Evolutionary conservation across 2,888 invertebrate species (phyloP), one percentile per base, ranked within the genome.

Genomic region (Vesta saturnalis): DNA sequence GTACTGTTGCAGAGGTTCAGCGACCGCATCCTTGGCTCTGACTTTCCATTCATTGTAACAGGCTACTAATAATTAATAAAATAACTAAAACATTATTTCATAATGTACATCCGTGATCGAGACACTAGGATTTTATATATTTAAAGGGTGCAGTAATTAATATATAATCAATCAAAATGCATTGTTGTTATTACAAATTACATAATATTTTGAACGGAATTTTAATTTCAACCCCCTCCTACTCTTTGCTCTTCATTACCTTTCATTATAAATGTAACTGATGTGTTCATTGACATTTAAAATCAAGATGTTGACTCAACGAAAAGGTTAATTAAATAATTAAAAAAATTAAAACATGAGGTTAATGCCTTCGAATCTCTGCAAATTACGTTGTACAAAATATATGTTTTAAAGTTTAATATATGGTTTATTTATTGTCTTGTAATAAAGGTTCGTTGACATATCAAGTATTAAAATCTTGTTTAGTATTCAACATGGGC

Each of bases 21-120:
- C 79, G 81, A 82, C 82, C 83, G 77, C 81, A 82, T 81, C 82
- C 83, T 82, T 82, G 83, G 82, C 82, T 83, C 80, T 82, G 82
- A 82, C 82, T 82, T 82, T 82, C 81, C 81, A 81, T 81, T 81
- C 80, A 80, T 79, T 74, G 75, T 70, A 46, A 15, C 61, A 43
- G 52, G 54, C 62, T 60, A 66, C 8, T 39, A 39, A 49, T 61
- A 21, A 58, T 58, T 56, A 59, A 52, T 52, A 15, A 22, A 35
- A 21, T 63, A 16, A 46, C 15, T 23, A 54, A 61, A 55, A 43
- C 18, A 22, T 35, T 59, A 47, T 59, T 46, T 59, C 47, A n/a
- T 22, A 59, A 59, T 15, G 19, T 47, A 15, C 10, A 59, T 21
- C 59, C 21, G 47, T 18, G n/a, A 19, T 56, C 23, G 8, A 56